Evolutionary conservation across 2,888 invertebrate genomes (phyloP).

Genomic region (Cephus pygmeus): DNA sequence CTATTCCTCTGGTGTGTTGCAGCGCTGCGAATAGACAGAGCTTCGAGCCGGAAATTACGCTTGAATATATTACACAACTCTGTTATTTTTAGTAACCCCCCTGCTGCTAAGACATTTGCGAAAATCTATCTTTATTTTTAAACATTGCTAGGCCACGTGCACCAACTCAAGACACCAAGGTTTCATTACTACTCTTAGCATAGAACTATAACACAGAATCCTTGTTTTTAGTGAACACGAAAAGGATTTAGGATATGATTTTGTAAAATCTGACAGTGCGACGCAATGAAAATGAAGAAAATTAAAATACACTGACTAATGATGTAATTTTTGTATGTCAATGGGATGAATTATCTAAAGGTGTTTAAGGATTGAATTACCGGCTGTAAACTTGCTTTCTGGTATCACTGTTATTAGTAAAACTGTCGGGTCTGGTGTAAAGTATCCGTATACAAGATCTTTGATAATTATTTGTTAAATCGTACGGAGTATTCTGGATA

Average conservation of each 20-base stretch:
- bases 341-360: background rate
- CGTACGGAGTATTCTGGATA: background rate
- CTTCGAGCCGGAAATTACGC: slow-evolving; percentile 2
- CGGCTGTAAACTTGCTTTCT: background rate
- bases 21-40: background rate
- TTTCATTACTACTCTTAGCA: background rate
- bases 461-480: background rate
- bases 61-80: slow-evolving; percentile 13
- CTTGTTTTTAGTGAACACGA: background rate
- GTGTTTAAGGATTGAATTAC: background rate
- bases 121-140: slow-evolving; percentile 2
- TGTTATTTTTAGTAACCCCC: slow-evolving; percentile 16
- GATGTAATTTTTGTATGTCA: background rate
- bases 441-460: background rate
- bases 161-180: background rate
- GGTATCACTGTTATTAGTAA: background rate
- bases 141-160: background rate
- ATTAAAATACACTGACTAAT: background rate
- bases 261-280: background rate
- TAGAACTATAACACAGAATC: background rate
- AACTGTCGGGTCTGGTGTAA: background rate
- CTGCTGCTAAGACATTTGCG: background rate
- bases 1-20: slow-evolving; percentile 6
- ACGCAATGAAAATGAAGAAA: background rate
- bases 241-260: background rate